Percentiles rank a stretch among this genome's conserved stretches.
Conservation (phyloP, 2,113 vertebrate genomes). For the Phyllostomus discolor region DNA sequence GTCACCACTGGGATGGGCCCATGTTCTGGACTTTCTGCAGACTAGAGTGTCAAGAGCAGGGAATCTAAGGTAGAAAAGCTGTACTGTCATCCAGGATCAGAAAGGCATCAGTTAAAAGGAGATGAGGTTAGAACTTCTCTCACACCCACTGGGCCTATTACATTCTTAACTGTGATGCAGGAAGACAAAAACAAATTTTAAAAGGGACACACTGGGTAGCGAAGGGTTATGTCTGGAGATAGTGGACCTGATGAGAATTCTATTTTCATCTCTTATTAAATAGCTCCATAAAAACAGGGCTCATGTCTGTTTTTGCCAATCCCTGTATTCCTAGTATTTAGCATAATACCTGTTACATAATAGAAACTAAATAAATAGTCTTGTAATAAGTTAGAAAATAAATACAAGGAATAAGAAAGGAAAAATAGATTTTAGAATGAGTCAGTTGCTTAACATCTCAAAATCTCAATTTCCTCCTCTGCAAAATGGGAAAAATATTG, state of each 20-base stretch:
- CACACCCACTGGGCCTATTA: background rate
- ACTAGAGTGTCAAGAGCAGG: background rate
- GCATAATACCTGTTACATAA: background rate
- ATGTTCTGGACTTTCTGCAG: background rate
- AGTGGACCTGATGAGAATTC: background rate
- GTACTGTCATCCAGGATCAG: background rate
- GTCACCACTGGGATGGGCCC: fast-evolving
- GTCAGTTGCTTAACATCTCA: background rate
- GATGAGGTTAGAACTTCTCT: background rate
- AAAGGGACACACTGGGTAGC: background rate
- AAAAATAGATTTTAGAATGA: background rate
- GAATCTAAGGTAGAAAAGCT: background rate
- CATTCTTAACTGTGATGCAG: background rate
- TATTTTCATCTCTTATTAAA: background rate
- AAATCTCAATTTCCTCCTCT: background rate
- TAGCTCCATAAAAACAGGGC: background rate
- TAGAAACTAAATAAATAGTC: background rate
- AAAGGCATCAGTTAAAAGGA: background rate
- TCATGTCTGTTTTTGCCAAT: background rate
- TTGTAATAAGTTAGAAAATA: background rate
- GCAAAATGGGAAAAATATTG: background rate
- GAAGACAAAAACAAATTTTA: background rate
- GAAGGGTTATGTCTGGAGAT: background rate
- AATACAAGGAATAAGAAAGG: background rate
- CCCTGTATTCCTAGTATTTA: background rate